Percentiles rank a stretch among this genome's conserved stretches.
Evolutionary conservation across 2,113 vertebrate species (phyloP).

Genomic region (Toxotes chatareus): DNA sequence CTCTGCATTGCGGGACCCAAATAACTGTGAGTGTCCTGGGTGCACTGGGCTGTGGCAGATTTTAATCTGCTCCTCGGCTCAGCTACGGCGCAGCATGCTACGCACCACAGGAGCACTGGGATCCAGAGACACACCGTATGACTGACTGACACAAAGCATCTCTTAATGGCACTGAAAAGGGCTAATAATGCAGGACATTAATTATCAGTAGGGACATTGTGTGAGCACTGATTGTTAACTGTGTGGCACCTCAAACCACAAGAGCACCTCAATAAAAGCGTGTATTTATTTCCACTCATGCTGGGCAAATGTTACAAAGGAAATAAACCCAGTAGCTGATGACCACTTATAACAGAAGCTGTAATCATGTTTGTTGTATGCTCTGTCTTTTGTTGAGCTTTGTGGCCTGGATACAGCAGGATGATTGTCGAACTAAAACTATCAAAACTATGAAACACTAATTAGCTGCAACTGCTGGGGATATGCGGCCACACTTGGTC

Average conservation of each 20-base stretch:
- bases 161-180: slow-evolving; percentile 60
- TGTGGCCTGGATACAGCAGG: background rate
- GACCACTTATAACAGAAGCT: background rate
- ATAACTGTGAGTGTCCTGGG: slow-evolving; percentile 63
- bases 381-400: slow-evolving; percentile 15
- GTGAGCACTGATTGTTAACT: slow-evolving; percentile 44
- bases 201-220: slow-evolving; percentile 56
- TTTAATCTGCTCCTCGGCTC: slow-evolving; percentile 76
- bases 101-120: slow-evolving; percentile 46
- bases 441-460: slow-evolving; percentile 41
- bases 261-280: slow-evolving; percentile 24
- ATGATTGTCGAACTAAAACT: slow-evolving; percentile 37
- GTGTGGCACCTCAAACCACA: slow-evolving; percentile 42
- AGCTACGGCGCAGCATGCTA: slow-evolving; percentile 43
- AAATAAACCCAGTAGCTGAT: slow-evolving; percentile 8
- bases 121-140: slow-evolving; percentile 32
- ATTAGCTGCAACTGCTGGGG: slow-evolving; percentile 18
- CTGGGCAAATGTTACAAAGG: background rate
- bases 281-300: slow-evolving; percentile 30
- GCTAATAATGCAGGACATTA: slow-evolving; percentile 67
- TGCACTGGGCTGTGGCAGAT: slow-evolving; percentile 72
- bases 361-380: slow-evolving; percentile 10
- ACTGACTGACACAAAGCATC: slow-evolving; percentile 28
- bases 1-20: slow-evolving; percentile 70
- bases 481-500: slow-evolving; percentile 8